phyloP scores from a whole-genome alignment of 2,888 invertebrate genomes.

The Ferdinandea cuprea region DNA sequence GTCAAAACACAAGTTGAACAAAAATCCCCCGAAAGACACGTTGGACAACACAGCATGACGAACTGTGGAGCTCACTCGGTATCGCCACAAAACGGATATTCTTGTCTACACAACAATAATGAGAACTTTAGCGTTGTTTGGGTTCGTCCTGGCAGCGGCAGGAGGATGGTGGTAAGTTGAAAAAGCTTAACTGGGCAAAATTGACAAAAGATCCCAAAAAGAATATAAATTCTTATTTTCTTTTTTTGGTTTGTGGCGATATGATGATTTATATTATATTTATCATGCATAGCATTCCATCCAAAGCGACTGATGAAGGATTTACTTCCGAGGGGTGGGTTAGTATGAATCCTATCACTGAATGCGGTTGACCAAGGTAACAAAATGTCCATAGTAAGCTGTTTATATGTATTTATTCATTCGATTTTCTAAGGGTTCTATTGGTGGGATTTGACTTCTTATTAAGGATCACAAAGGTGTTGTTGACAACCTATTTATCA shows the following conservation, averaged over 20 bases:
- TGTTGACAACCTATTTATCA: neutral
- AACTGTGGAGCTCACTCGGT: neutral
- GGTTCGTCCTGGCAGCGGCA: neutral
- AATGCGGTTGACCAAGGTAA: constrained; percentile 49
- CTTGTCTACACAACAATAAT: constrained; percentile 61
- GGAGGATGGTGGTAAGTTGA: constrained; percentile 34
- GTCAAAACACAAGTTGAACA: constrained; percentile 70
- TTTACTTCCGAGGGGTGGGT: neutral
- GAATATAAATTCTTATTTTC: constrained; percentile 70
- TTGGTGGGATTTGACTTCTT: neutral
- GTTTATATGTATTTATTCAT: neutral
- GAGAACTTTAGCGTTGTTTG: constrained; percentile 55
- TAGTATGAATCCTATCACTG: constrained; percentile 7
- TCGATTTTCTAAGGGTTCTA: neutral
- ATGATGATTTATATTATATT: constrained; percentile 69
- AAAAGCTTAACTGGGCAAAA: constrained; percentile 67
- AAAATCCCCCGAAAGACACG: constrained; percentile 70
- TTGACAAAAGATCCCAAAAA: constrained; percentile 61
- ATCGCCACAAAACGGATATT: constrained; percentile 57
- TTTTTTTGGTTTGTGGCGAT: constrained; percentile 40
- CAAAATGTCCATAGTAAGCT: neutral
- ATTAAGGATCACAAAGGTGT: neutral
- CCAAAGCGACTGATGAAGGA: constrained; percentile 41
- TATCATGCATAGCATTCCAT: constrained; percentile 67
- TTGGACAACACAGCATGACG: constrained; percentile 61